Evolutionary conservation across 2,888 invertebrate species (phyloP).

Genomic region (Heliconius ismenius): DNA sequence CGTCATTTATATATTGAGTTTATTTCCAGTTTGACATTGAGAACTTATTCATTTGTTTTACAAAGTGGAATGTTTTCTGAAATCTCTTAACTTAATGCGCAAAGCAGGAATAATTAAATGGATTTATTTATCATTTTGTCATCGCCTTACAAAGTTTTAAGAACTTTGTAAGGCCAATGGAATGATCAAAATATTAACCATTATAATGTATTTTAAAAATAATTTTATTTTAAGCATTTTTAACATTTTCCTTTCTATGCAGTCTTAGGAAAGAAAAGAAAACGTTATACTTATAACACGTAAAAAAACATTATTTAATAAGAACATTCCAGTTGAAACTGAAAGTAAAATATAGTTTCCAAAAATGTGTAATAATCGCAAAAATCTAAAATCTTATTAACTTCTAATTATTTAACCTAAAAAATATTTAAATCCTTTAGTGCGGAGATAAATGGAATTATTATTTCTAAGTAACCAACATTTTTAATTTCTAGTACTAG

Average conservation of each 20-base stretch:
- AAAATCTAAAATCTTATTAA: too few species aligned
- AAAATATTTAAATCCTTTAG: not conserved
- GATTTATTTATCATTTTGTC: not conserved
- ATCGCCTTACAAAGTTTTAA: not conserved
- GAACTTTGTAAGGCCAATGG: not conserved
- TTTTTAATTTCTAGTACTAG: not conserved
- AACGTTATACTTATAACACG: too few species aligned
- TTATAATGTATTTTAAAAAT: not conserved
- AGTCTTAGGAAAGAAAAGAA: too few species aligned
- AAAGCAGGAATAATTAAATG: constrained; percentile 4
- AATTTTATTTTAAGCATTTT: not conserved
- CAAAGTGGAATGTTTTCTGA: constrained; percentile 1
- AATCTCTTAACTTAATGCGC: not conserved
- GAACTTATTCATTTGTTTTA: constrained; percentile 4
- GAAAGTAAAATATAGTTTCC: too few species aligned
- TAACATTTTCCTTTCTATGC: not conserved
- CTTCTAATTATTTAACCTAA: too few species aligned
- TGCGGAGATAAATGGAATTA: not conserved
- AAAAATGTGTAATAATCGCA: too few species aligned
- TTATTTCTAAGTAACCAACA: not conserved
- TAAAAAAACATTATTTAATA: too few species aligned
- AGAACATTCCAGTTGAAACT: too few species aligned
- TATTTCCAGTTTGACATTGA: not conserved
- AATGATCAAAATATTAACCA: not conserved
- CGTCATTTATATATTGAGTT: not conserved